Evolutionary conservation across 2,113 vertebrate species (phyloP).

Genomic region (Pleuronectes platessa): DNA sequence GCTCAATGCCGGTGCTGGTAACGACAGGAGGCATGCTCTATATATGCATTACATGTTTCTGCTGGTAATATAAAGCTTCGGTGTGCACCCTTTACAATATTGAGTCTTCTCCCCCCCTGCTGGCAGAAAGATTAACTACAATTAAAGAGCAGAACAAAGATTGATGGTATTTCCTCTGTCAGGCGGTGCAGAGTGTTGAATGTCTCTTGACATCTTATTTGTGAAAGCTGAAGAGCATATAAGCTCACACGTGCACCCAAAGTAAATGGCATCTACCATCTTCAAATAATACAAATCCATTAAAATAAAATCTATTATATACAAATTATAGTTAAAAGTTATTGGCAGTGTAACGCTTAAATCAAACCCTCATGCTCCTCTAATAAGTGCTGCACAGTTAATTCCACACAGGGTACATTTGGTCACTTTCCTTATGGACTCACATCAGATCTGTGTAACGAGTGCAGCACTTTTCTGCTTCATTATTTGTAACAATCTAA

Average conservation of each 20-base stretch:
- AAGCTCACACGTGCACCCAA: slow-evolving; percentile 9
- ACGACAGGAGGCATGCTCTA: slow-evolving; percentile 61
- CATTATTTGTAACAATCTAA: slow-evolving; percentile 9
- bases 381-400: slow-evolving; percentile 26
- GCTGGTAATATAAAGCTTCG: slow-evolving; percentile 40
- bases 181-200: background rate
- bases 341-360: slow-evolving; percentile 76
- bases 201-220: background rate
- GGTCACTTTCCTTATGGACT: slow-evolving; percentile 9
- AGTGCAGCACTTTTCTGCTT: slow-evolving; percentile 36
- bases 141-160: slow-evolving; percentile 1
- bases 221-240: background rate
- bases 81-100: slow-evolving; percentile 19
- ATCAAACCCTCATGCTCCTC: slow-evolving; percentile 17
- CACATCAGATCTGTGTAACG: slow-evolving; percentile 16
- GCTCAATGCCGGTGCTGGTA: slow-evolving; percentile 36
- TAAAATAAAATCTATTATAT: slow-evolving; percentile 43
- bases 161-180: background rate
- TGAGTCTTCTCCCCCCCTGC: slow-evolving; percentile 57
- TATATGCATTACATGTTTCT: slow-evolving; percentile 28
- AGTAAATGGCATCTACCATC: slow-evolving; percentile 8
- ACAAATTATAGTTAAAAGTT: slow-evolving; percentile 45
- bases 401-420: slow-evolving; percentile 20
- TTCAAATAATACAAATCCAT: slow-evolving; percentile 18
- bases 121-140: slow-evolving; percentile 62